Conservation (phyloP, 1,140 invertebrate species). For the Ruditapes philippinarum region DNA sequence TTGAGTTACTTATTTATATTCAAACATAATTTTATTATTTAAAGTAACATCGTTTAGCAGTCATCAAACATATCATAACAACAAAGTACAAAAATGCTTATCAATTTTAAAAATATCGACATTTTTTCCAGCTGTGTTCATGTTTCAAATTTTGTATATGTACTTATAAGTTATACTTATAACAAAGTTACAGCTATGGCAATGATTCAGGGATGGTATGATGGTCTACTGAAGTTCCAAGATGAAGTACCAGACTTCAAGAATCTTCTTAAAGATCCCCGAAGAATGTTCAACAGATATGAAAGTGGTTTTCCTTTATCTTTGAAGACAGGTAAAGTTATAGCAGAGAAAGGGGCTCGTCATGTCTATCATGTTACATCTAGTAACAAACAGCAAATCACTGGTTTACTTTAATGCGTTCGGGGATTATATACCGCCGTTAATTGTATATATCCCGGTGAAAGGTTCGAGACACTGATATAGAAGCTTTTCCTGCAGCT, state of each 20-base stretch:
- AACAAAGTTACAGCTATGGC: background rate
- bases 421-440: no score
- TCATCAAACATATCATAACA: no score
- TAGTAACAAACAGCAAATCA: slow-evolving; percentile 6
- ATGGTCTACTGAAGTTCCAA: background rate
- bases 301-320: background rate
- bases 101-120: no score
- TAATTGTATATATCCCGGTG: no score
- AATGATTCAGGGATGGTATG: background rate
- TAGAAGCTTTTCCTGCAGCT: background rate
- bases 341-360: background rate
- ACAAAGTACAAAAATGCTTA: no score
- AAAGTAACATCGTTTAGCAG: no score
- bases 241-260: slow-evolving; percentile 14
- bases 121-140: no score
- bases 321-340: slow-evolving; percentile 32
- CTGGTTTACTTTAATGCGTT: no score
- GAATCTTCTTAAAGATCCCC: background rate
- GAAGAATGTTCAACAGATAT: background rate
- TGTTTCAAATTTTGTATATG: no score
- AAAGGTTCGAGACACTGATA: background rate
- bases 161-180: background rate
- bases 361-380: slow-evolving; percentile 22
- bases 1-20: no score
- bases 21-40: no score